phyloP scores from a whole-genome alignment of 2,797 vertebrate species.

The Manis javanica region DNA sequence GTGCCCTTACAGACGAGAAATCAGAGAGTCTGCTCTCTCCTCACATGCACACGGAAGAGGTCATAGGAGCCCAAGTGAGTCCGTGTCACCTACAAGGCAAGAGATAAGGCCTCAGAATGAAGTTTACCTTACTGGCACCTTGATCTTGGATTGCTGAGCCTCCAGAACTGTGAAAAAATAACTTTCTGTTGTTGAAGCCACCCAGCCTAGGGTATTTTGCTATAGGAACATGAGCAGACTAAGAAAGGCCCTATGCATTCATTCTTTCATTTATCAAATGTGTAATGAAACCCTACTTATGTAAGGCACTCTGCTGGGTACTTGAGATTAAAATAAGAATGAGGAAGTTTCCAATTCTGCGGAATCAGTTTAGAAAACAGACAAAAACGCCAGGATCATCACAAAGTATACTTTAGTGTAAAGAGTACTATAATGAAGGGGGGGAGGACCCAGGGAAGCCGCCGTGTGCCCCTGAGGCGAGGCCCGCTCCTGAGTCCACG shows the following conservation, averaged over 20 bases:
- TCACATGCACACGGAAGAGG: neutral
- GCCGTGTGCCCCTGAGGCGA: neutral
- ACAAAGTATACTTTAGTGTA: neutral
- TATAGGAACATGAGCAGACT: neutral
- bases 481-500: neutral
- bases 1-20: neutral
- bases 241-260: neutral
- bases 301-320: slow-evolving; percentile 22
- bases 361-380: slow-evolving; percentile 48
- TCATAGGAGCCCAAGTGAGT: neutral
- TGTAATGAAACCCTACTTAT: neutral
- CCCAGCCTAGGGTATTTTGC: neutral
- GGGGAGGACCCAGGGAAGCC: neutral
- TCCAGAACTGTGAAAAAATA: neutral
- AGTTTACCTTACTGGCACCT: neutral
- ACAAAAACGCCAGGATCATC: slow-evolving; percentile 26
- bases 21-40: neutral
- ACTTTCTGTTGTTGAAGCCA: neutral
- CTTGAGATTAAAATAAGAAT: slow-evolving; percentile 65
- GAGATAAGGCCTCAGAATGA: neutral
- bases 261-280: slow-evolving; percentile 14
- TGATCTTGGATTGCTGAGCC: neutral
- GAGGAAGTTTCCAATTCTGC: slow-evolving; percentile 61
- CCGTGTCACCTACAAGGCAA: neutral
- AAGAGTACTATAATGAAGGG: neutral